Evolutionary conservation across 2,888 invertebrate species (phyloP).

Genomic region (Labia minor): DNA sequence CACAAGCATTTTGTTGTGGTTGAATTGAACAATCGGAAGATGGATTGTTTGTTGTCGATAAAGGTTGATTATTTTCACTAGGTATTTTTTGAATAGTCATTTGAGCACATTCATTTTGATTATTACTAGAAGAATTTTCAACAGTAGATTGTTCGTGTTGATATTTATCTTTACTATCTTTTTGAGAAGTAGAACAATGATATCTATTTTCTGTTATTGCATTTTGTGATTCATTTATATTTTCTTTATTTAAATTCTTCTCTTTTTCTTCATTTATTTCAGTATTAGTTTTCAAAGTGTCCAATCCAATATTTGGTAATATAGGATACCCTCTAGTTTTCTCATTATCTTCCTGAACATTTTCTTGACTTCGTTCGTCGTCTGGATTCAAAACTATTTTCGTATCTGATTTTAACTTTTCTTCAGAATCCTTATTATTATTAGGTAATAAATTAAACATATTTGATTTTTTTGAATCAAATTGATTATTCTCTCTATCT

Average conservation of each 20-base stretch:
- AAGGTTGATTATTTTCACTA: constrained; percentile 19
- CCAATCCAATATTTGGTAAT: neutral
- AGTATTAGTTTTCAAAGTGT: neutral
- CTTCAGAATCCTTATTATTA: neutral
- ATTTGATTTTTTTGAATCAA: constrained; percentile 15
- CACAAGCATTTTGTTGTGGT: constrained; percentile 21
- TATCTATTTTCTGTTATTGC: neutral
- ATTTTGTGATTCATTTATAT: neutral
- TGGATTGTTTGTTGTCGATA: constrained; percentile 8
- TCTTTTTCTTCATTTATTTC: neutral
- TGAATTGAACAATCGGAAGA: constrained; percentile 18
- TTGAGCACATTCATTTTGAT: neutral
- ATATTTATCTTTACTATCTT: neutral
- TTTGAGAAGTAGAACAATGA: neutral
- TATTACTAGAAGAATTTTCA: neutral
- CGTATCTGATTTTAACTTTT: neutral
- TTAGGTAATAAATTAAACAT: neutral
- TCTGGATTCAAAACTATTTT: neutral
- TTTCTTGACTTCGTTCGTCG: neutral
- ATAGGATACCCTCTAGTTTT: neutral
- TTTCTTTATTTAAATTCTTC: neutral
- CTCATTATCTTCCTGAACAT: neutral
- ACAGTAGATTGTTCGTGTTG: neutral
- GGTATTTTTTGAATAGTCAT: neutral
- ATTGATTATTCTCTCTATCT: constrained; percentile 13